These are phyloP conservation scores for Betta splendens DNA, from an alignment of 2,797 vertebrate genomes.

Conservation along the genomic window DNA sequence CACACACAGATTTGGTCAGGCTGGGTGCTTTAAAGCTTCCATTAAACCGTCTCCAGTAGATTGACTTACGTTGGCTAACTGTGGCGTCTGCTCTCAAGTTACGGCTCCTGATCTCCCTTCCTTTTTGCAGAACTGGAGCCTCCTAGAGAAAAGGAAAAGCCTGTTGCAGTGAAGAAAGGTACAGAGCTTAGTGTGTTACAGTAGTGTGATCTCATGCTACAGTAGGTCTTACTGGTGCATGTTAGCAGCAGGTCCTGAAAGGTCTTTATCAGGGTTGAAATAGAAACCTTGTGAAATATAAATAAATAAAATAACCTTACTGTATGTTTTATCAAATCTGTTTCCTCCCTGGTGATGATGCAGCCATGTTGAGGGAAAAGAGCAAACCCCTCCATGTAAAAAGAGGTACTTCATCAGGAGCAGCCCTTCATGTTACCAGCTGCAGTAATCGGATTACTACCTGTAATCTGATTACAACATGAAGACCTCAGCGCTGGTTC, in stretches of 20 bases:
- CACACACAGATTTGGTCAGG: not conserved
- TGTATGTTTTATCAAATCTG: slow-evolving; percentile 13
- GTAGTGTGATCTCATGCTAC: not conserved
- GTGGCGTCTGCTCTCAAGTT: not conserved
- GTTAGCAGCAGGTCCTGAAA: too few species aligned
- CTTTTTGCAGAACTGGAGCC: slow-evolving; percentile 43
- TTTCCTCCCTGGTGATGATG: slow-evolving; percentile 36
- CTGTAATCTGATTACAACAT: slow-evolving; percentile 27
- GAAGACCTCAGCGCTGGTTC: slow-evolving; percentile 3
- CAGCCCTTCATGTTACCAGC: slow-evolving; percentile 15
- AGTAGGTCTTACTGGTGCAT: not conserved
- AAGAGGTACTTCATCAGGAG: slow-evolving; percentile 53
- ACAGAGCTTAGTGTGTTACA: not conserved
- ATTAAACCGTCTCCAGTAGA: too few species aligned
- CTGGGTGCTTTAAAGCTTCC: too few species aligned
- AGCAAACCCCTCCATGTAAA: slow-evolving; percentile 35
- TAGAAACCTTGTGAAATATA: not conserved
- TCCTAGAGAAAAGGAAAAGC: slow-evolving; percentile 51
- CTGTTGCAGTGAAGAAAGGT: slow-evolving; percentile 59
- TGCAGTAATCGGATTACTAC: slow-evolving; percentile 25
- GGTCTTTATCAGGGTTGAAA: too few species aligned
- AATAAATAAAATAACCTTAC: not conserved
- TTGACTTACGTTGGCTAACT: not conserved
- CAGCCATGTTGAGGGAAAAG: slow-evolving; percentile 42
- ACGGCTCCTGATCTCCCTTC: not conserved